Base-by-base conservation (phyloP, 2,888 invertebrate species). In the Nemotelus pantherinus region DNA sequence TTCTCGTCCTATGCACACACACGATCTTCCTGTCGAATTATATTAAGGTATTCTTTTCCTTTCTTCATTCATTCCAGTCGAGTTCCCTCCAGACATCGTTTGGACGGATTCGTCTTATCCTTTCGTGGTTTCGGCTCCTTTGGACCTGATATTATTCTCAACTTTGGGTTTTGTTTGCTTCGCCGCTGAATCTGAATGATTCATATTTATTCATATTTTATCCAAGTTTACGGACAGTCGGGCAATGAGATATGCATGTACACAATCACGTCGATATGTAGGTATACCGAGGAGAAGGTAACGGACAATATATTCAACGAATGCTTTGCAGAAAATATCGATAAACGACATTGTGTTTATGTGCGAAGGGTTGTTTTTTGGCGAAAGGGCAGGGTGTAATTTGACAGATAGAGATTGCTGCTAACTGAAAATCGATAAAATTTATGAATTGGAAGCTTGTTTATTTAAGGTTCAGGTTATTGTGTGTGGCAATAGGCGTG, bases 121-220 rank as follows among this genome's bases (percentile, higher is more conserved):
- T 76, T 65, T 71, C 71, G 44, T 65, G 64, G 48, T 68, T 3
- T 6, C 25, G 39, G 7, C 10, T 47, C 65, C 65, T 25, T 41
- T 47, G 25, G 41, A 48, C 41, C 45, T 78, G 45, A 65, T 68
- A 57, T 78, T 78, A 77, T 78, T 78, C 77, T 71, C 67, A 44
- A 44, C 45, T 57, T 78, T 78, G 71, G 77, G 78, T 78, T 76
- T 72, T 77, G 78, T 78, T 78, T 78, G 78, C 77, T 44, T 63
- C 78, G 64, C 78, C 76, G 70, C 78, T 78, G 78, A 77, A 79
- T 79, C 60, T 77, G 78, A 77, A 79, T 79, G 78, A 79, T 79
- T 79, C 78, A 72, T 77, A 79, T 79, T 79, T 79, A 79, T 79
- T 79, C 78, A 79, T 79, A 79, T 79, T 77, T 79, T 72, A 77